Evolutionary conservation across 1,140 invertebrate genomes (phyloP).

Genomic region (Achroia grisella): DNA sequence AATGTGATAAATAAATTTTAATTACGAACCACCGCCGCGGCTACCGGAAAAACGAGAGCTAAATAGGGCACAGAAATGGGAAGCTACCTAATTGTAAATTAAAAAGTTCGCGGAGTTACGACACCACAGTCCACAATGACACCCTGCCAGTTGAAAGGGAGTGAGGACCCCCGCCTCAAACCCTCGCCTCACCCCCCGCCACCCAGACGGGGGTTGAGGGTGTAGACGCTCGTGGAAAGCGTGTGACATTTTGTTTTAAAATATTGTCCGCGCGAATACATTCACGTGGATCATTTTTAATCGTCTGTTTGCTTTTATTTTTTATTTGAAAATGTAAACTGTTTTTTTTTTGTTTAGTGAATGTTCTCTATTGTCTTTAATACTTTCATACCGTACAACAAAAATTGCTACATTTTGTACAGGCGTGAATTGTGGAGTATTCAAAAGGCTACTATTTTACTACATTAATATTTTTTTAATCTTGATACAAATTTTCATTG

Average conservation of each 20-base stretch:
- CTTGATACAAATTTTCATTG: neutral
- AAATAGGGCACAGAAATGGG: conserved; percentile 72
- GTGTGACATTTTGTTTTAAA: conserved; percentile 74
- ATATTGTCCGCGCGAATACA: conserved; percentile 71
- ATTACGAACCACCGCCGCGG: conserved; percentile 55
- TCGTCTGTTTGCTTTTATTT: conserved; percentile 53
- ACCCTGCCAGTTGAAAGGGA: conserved; percentile 41
- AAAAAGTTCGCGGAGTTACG: conserved; percentile 73
- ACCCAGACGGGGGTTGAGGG: conserved; percentile 29
- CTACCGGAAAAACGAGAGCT: conserved; percentile 66
- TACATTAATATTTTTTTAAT: neutral
- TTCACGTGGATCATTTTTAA: conserved; percentile 70
- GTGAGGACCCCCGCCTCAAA: conserved; percentile 19
- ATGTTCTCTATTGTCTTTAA: no score
- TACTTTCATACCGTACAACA: no score
- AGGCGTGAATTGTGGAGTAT: no score
- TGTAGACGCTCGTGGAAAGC: conserved; percentile 65
- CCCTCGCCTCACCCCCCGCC: conserved; percentile 8
- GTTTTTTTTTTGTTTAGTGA: no score
- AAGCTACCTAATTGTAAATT: conserved; percentile 74
- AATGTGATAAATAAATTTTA: conserved; percentile 68
- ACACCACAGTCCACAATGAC: conserved; percentile 72
- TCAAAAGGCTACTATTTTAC: no score
- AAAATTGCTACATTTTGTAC: no score
- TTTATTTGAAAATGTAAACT: neutral